Conservation (phyloP, 2,888 invertebrate species). For the Ditylenchus weischeri region DNA sequence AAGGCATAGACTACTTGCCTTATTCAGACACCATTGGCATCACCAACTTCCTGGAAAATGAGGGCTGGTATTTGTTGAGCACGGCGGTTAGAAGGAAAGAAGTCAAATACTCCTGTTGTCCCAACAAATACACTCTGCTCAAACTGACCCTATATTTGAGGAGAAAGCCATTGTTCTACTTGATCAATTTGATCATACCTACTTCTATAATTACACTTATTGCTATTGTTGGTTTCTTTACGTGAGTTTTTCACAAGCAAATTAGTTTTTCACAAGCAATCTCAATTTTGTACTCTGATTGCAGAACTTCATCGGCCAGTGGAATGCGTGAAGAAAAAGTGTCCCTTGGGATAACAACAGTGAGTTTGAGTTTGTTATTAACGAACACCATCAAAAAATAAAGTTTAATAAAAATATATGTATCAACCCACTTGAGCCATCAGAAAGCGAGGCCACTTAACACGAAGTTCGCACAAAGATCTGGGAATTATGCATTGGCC, state of each 20-base stretch:
- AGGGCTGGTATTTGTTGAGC: constrained; percentile 55
- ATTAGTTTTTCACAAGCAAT: not conserved
- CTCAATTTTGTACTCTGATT: too few species aligned
- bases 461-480: too few species aligned
- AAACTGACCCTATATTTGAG: constrained; percentile 49
- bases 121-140: constrained; percentile 57
- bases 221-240: constrained; percentile 60
- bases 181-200: constrained; percentile 58
- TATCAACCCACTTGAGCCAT: too few species aligned
- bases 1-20: constrained; percentile 56
- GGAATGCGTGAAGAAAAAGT: constrained; percentile 62
- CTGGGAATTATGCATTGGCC: too few species aligned
- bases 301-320: constrained; percentile 60
- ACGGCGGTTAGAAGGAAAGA: constrained; percentile 50
- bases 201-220: constrained; percentile 57
- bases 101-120: constrained; percentile 57
- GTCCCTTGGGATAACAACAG: constrained; percentile 62
- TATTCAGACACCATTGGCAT: constrained; percentile 54
- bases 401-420: too few species aligned
- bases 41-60: constrained; percentile 55
- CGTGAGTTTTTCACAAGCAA: constrained; percentile 41
- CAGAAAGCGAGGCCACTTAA: too few species aligned
- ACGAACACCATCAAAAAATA: too few species aligned
- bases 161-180: constrained; percentile 57
- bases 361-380: constrained; percentile 28